Base-by-base conservation (phyloP, 2,113 vertebrate genomes). In the Malurus melanocephalus region DNA sequence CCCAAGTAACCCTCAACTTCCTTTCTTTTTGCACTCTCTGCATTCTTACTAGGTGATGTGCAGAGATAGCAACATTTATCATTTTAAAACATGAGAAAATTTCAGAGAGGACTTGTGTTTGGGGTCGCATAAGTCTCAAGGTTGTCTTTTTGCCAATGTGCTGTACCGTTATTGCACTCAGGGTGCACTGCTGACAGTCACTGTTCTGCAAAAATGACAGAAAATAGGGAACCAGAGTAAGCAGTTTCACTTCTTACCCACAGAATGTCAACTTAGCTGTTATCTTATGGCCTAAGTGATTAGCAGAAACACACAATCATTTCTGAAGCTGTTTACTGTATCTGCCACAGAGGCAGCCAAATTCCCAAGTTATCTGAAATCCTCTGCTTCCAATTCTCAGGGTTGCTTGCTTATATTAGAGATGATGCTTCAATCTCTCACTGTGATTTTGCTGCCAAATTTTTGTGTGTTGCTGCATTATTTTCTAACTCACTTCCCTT, bases 271-370 rank as follows among this genome's bases (percentile, higher is more conserved):
- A 38, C 56, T 77, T 93, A 71, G 57, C 69, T 93, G 45, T 83
- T 96, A 91, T 88, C 88, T 88, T 84, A 62, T 66, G 21, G 62
- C 79, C 65, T 87, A 93, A 96, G 80, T 77, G 89, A 96, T 95
- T 95, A 94, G 26, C 77, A 91, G 72, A 87, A 82, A 81, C 74
- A 88, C 53, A 94, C 88, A 92, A 93, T 90, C 91, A 62, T 92
- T 96, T 96, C 93, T 87, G 87, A 87, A 93, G 66, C 46, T 90
- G 86, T 68, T 94, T 86, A 64, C 64, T 88, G 60, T 77, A 59
- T 52, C 48, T 93, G 55, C 74, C 89, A 88, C 67, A 48, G 81
- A 80, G 46, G 48, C 80, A 93, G 65, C 62, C 79, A 65, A 85
- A 88, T 90, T 93, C 61, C 72, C 87, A 95, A 86, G 82, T 53